Conservation (phyloP, 2,113 vertebrate species). For the Ctenomys sociabilis region DNA sequence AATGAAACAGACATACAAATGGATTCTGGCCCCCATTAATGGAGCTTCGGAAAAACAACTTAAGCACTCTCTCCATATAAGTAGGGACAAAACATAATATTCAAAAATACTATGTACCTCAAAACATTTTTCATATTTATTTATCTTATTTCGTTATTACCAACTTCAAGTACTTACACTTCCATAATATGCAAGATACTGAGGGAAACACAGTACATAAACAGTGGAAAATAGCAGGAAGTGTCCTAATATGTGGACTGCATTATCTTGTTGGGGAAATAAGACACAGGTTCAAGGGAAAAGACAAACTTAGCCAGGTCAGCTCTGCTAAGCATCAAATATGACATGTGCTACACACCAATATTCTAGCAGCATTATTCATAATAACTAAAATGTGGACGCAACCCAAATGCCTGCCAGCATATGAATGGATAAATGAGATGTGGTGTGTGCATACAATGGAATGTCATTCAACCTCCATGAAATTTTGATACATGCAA, state of each 20-base stretch:
- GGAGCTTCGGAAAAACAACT: not conserved
- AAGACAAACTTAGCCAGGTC: not conserved
- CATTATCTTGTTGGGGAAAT: not conserved
- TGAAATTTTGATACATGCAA: not conserved
- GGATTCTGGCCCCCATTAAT: not conserved
- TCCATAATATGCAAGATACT: not conserved
- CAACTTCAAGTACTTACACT: not conserved
- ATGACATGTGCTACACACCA: not conserved
- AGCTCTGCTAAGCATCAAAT: not conserved
- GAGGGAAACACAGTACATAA: not conserved
- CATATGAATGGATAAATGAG: not conserved
- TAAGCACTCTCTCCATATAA: not conserved
- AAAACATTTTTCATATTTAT: constrained; percentile 1
- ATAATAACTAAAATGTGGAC: not conserved
- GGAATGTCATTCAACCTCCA: not conserved
- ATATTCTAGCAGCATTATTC: not conserved
- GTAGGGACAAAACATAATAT: not conserved
- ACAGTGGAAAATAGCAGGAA: not conserved
- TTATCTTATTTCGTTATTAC: not conserved
- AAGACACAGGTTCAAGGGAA: rapidly evolving
- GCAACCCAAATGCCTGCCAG: not conserved
- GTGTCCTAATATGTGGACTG: not conserved
- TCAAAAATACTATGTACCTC: not conserved
- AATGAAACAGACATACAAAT: not conserved
- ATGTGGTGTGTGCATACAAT: not conserved